Conservation (phyloP, 2,797 vertebrate genomes). For the Lacerta viridis region DNA sequence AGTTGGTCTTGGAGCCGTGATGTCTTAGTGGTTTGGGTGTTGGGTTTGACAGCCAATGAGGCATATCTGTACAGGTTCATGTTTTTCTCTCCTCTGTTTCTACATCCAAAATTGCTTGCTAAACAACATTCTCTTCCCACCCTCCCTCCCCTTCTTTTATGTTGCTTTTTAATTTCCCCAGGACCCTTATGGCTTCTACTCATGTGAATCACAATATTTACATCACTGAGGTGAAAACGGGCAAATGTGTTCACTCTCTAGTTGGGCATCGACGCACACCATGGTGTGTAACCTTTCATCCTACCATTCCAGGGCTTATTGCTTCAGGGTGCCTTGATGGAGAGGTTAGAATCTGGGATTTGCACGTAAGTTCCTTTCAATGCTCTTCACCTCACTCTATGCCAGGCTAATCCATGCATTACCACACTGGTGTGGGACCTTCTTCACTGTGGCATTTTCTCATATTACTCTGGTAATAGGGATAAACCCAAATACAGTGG, state of each 20-base stretch:
- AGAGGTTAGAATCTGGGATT: conserved; percentile 99
- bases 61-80: neutral
- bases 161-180: conserved; percentile 66
- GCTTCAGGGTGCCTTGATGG: conserved; percentile 99
- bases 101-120: conserved; percentile 25
- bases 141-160: conserved; percentile 39
- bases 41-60: neutral
- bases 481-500: too few species aligned
- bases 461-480: neutral
- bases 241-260: conserved; percentile 96
- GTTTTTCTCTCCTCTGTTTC: neutral
- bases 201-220: conserved; percentile 99
- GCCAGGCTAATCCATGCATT: neutral
- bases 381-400: neutral
- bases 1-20: neutral
- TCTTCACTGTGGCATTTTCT: too few species aligned
- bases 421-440: neutral
- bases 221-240: conserved; percentile 98
- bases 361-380: conserved; percentile 90
- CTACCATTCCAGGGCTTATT: conserved; percentile 96
- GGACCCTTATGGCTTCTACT: conserved; percentile 97
- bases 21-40: neutral
- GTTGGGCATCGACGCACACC: conserved; percentile 98
- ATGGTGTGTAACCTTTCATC: conserved; percentile 99
- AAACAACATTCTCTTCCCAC: neutral